Evolutionary conservation across 2,113 vertebrate species (phyloP).

Genomic region (Orthonyx spaldingii): DNA sequence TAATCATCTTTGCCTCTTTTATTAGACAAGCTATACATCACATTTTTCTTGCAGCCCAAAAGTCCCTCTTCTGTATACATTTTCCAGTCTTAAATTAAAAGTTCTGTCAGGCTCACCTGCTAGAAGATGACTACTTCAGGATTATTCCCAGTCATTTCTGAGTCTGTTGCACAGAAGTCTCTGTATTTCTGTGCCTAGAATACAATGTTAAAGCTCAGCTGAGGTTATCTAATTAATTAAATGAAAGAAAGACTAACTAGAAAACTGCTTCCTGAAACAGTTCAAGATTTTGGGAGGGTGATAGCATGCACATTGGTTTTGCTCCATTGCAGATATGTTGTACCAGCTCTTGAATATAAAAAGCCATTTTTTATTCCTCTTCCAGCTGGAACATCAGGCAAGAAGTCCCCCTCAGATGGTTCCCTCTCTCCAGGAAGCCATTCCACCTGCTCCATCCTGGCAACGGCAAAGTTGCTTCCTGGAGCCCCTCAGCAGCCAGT

Average conservation of each 20-base stretch:
- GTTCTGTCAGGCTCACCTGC: neutral
- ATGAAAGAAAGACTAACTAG: neutral
- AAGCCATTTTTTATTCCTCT: neutral
- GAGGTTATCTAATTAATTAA: neutral
- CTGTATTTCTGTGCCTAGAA: neutral
- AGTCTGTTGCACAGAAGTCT: neutral
- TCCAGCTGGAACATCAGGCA: constrained; percentile 67
- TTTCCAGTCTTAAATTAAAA: neutral
- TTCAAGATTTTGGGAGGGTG: neutral
- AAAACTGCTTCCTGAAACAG: neutral
- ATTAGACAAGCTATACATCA: neutral
- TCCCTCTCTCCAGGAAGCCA: constrained; percentile 62
- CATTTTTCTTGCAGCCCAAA: neutral
- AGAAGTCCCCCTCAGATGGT: constrained; percentile 68
- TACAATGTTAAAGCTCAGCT: neutral
- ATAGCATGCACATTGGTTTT: neutral
- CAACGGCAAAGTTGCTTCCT: constrained; percentile 67
- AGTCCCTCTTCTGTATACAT: neutral
- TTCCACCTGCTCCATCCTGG: constrained; percentile 65
- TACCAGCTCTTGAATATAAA: neutral
- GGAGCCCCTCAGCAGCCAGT: constrained; percentile 75
- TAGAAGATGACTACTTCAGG: neutral
- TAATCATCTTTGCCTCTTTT: neutral
- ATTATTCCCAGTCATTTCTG: neutral
- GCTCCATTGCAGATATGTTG: neutral